Evolutionary conservation across 23 tunicate genomes (phyloP), one percentile per base, ranked within the genome.

Genomic region (Halocynthia aurantium): DNA sequence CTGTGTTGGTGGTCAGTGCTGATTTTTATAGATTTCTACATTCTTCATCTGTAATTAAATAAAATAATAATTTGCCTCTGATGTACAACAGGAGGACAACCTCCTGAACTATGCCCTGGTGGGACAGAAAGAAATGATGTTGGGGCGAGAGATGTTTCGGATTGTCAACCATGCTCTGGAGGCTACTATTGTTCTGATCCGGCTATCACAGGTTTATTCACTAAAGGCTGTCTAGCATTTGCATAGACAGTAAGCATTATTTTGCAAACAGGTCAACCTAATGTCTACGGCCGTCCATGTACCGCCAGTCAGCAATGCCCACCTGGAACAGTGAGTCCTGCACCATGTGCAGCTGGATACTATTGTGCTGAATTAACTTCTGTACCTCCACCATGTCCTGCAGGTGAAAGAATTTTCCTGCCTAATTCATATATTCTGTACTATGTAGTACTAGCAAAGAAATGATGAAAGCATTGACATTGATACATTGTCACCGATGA

Each of bases 181-280:
- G 99, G 99, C 11, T 85, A 85, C 70, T 96, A 96, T 77, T 96
- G 99, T 63, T 93, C 98, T 13, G 84, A 92, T 73, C 98, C 98
- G 0, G 50, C 57, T 10, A 58, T 61, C 0, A 77, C 85, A 19
- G 86, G 98, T 90, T 60, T 52, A 31, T 31, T 31, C 44, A 31
- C 44, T 31, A 31, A 31, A 31, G 4, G 4, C 44, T 31, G 44
- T 4, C 44, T 31, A 31, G 44, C 44, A 31, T 31, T 31, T 31
- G 44, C 44, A 31, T 31, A 31, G 44, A 4, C 44, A 31, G 1
- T 31, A 4, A 31, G 44, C 65, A 1, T 22, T 68, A 11, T 15
- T 22, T 52, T 74, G 5, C 17, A 13, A n/a, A 15, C 78, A 74
- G 78, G 78, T 55, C 50, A 53, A 56, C 78, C 78, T 8, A 74